A percentile compares a stretch with the other conserved stretches of the same genome.
Evolutionary conservation across 2,797 vertebrate genomes (phyloP).

Genomic region (Thripadectes ignobilis): DNA sequence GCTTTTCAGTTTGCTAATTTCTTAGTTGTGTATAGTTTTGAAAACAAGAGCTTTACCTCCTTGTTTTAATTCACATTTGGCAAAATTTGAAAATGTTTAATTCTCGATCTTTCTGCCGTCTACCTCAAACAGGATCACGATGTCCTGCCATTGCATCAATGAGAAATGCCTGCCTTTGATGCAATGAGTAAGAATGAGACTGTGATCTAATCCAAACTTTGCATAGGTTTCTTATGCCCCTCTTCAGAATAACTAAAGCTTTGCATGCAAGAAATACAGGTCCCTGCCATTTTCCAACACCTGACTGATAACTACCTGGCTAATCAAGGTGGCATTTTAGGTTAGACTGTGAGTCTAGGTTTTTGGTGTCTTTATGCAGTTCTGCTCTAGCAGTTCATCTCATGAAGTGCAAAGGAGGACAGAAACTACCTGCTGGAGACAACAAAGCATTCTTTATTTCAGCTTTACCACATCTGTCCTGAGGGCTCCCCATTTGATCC

Average conservation of each 20-base stretch:
- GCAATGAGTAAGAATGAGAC: constrained; percentile 11
- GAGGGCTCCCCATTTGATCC: background rate
- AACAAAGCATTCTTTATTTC: background rate
- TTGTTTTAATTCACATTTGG: background rate
- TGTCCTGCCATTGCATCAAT: background rate
- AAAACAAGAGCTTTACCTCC: constrained; percentile 15
- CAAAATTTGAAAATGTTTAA: constrained; percentile 15
- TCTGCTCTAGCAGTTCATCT: background rate
- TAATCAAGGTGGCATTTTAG: background rate
- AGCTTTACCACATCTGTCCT: background rate
- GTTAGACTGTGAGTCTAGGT: background rate
- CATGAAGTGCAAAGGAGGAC: background rate
- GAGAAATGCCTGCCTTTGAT: background rate
- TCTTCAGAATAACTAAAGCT: background rate
- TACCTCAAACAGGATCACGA: constrained; percentile 13
- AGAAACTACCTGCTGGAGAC: background rate
- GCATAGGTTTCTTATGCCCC: background rate
- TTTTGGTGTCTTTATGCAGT: background rate
- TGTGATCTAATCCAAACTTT: background rate
- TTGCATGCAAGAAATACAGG: background rate
- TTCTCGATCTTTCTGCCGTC: constrained; percentile 39
- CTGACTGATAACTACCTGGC: background rate
- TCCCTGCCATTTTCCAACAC: background rate
- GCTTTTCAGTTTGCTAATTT: background rate
- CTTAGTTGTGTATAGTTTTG: background rate